Base-by-base conservation (phyloP, 2,797 vertebrate genomes). In the Anguilla anguilla region DNA sequence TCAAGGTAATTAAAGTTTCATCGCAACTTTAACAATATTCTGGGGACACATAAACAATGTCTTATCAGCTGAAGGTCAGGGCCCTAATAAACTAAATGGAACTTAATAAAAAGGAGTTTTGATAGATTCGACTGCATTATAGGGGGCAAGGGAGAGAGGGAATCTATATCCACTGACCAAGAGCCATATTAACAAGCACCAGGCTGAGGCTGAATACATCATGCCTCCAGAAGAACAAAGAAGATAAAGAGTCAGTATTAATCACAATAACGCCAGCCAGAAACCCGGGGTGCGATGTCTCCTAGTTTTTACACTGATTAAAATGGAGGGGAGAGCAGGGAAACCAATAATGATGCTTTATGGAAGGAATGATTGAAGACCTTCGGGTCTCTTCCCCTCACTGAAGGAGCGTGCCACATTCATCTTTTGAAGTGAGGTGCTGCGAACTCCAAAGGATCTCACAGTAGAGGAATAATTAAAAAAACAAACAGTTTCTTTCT, bases 291-390 rank as follows among this genome's bases (percentile, higher is more conserved):
- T 55, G 74, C 43, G 69, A 89, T 89, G 89, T 88, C 86, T 88
- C 89, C 85, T 89, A 83, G 86, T 92, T 91, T 79, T 91, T 87
- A 86, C 53, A 10, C 83, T 90, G 89, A 91, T 88, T 93, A 89
- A 90, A 91, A 87, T 67, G 67, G 84, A 64, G 35, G 31, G 39
- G 31, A 85, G 61, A 85, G 55, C 57, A 64, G 22, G 88, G 89
- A 87, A 85, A 64, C 82, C 85, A 86, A 86, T 69, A 87, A 89
- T 86, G 87, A 86, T 88, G 72, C 51, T 89, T 89, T 69, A 89
- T 83, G 90, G 67, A 91, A 43, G 57, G n/a, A 77, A 13, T 83
- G 89, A 89, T 55, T 61, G 82, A 67, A 83, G 64, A 67, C 61
- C 86, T 72, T 69, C 10, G 51, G 35, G 82, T 53, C 35, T 43